Base-by-base conservation (phyloP, 2,888 invertebrate genomes). In the Junonia oenone region DNA sequence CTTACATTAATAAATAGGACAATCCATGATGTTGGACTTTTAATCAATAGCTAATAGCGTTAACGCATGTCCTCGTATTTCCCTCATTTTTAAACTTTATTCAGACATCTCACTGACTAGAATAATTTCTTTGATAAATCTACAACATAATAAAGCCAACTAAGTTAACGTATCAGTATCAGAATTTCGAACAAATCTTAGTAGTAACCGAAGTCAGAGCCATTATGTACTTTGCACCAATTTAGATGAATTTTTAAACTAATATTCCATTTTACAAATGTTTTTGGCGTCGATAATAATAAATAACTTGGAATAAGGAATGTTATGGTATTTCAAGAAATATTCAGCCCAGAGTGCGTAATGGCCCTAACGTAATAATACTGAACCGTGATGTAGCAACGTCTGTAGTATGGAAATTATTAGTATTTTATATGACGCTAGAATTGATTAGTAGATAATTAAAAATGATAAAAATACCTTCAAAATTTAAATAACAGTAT, bases 21-120 rank as follows among this genome's bases (percentile, higher is more conserved):
- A 77, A 78, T 59, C 70, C 73, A 74, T 73, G 65, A 74, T 70
- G 75, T 78, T 80, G 73, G 72, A 76, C 62, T 75, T 75, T 74
- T 69, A 69, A 72, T 65, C 68, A 67, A 63, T 72, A 69, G 72
- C 56, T 64, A 63, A 54, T 69, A 68, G 63, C 50, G 45, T 53
- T 53, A 53, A 33, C 50, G 45, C 38, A 27, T 31, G 15, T 38
- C 31, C 31, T 45, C 51, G 37, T 50, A 17, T 51, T 51, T 43
- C 35, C 45, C 13, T 54, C 37, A 51, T 47, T 51, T 29, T 17
- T 17, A 43, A 29, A 46, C 9, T 55, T 51, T 35, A 17, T 1
- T 45, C 13, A 43, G 19, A 33, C 45, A 45, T 17, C 19, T 38
- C 38, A 22, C 22, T 14, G 27, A 45, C 27, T 45, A 27, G 45